Conservation (phyloP, 2,888 invertebrate genomes). For the Rhagophthalmus giganteus region DNA sequence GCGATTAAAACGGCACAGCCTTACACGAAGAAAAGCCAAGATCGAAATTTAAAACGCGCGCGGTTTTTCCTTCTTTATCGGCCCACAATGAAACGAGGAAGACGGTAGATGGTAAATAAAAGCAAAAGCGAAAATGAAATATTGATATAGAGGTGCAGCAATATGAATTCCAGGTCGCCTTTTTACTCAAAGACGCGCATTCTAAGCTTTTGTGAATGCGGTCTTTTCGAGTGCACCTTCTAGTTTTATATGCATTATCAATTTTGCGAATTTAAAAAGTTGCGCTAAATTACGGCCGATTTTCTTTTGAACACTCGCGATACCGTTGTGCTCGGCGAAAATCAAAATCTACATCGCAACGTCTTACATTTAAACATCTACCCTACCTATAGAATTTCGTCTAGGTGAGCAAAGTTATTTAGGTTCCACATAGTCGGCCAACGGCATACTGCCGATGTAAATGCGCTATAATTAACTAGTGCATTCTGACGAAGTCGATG, state of each 20-base stretch:
- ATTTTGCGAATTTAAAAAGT: slow-evolving; percentile 10
- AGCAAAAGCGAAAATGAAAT: slow-evolving; percentile 26
- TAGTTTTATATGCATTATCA: slow-evolving; percentile 20
- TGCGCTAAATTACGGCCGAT: no score
- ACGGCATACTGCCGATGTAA: slow-evolving; percentile 15
- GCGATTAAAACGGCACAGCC: no score
- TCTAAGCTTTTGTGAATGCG: slow-evolving; percentile 28
- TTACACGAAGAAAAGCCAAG: no score
- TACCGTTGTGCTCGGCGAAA: no score
- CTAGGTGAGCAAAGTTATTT: slow-evolving; percentile 8
- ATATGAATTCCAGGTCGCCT: slow-evolving; percentile 30
- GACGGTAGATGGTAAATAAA: slow-evolving; percentile 10
- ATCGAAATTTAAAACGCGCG: neutral
- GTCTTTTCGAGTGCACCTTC: slow-evolving; percentile 25
- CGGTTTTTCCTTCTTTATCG: neutral
- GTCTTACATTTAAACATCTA: slow-evolving; percentile 13
- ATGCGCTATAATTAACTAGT: slow-evolving; percentile 18
- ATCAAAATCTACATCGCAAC: no score
- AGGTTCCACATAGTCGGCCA: slow-evolving; percentile 16
- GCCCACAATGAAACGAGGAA: slow-evolving; percentile 6
- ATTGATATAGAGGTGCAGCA: slow-evolving; percentile 31
- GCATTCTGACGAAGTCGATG: slow-evolving; percentile 26
- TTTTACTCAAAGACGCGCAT: slow-evolving; percentile 21
- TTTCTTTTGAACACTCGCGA: no score
- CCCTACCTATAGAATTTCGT: slow-evolving; percentile 1